Evolutionary conservation across 92 coral and sea anemone genomes (phyloP).

Genomic region (Porites divaricata): DNA sequence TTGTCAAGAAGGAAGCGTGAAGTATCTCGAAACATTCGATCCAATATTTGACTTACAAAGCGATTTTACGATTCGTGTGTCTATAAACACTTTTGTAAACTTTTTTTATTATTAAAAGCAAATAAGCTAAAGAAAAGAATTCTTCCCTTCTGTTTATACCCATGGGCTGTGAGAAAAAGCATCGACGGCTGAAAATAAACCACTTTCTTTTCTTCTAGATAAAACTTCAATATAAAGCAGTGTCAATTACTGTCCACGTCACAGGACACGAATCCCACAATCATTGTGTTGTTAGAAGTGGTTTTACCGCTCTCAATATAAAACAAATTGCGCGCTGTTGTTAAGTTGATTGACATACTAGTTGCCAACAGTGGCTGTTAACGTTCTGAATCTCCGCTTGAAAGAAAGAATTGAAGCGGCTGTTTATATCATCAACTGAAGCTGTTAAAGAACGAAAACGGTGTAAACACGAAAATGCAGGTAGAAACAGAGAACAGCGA

Average conservation of each 20-base stretch:
- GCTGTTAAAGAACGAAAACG: background rate
- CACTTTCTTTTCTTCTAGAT: background rate
- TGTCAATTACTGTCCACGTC: slow-evolving; percentile 31
- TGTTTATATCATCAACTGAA: background rate
- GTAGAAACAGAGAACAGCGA: background rate
- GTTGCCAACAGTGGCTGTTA: slow-evolving; percentile 22
- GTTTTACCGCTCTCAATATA: slow-evolving; percentile 27
- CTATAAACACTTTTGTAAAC: background rate
- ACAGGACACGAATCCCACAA: slow-evolving; percentile 41
- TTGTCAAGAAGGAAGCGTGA: slow-evolving; percentile 9
- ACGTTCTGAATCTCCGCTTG: slow-evolving; percentile 9
- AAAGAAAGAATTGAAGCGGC: background rate
- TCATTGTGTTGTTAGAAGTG: slow-evolving; percentile 15
- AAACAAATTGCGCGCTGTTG: slow-evolving; percentile 19
- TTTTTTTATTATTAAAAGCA: background rate
- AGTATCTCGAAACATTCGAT: background rate
- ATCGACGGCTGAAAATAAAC: background rate
- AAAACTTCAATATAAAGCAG: slow-evolving; percentile 20
- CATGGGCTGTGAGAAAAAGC: background rate
- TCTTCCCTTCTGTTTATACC: background rate
- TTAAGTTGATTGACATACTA: slow-evolving; percentile 24
- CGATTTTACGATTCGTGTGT: slow-evolving; percentile 6
- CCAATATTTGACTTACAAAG: slow-evolving; percentile 19
- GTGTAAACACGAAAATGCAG: background rate
- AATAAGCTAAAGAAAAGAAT: background rate